Conservation (phyloP, 2,113 vertebrate species). For the Muscicapa adusta region DNA sequence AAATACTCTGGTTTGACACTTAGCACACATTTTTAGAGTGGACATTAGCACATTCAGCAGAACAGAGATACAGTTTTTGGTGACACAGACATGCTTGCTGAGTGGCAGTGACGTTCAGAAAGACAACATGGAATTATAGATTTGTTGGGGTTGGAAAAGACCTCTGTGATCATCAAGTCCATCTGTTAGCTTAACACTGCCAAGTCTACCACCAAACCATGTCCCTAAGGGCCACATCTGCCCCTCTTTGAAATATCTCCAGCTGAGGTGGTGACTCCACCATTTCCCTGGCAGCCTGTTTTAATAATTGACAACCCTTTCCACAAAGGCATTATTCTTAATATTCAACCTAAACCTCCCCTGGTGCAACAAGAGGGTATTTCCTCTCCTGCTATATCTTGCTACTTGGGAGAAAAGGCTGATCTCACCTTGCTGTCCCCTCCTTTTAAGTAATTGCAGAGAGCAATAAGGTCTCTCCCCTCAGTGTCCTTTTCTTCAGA, state of each 20-base stretch:
- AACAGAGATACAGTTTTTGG: neutral
- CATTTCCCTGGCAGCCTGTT: neutral
- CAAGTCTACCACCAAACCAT: neutral
- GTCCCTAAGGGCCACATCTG: neutral
- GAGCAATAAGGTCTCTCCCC: neutral
- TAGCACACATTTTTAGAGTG: neutral
- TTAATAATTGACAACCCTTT: neutral
- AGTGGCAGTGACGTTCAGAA: neutral
- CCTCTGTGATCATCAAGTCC: no score
- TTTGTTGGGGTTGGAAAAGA: neutral
- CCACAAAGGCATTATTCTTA: neutral
- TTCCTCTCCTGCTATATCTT: neutral
- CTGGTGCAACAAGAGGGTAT: neutral
- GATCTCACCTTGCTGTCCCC: fast-evolving
- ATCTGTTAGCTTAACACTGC: neutral
- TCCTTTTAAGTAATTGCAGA: neutral
- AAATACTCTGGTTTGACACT: neutral
- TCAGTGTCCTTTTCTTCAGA: neutral
- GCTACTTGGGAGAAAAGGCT: neutral
- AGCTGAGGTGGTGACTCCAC: neutral
- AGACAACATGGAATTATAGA: neutral
- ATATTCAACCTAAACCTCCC: neutral
- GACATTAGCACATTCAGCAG: neutral
- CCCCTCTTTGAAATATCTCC: neutral
- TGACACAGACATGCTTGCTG: neutral